Base-by-base conservation (phyloP, 2,113 vertebrate genomes). In the Corydoras maculifer region DNA sequence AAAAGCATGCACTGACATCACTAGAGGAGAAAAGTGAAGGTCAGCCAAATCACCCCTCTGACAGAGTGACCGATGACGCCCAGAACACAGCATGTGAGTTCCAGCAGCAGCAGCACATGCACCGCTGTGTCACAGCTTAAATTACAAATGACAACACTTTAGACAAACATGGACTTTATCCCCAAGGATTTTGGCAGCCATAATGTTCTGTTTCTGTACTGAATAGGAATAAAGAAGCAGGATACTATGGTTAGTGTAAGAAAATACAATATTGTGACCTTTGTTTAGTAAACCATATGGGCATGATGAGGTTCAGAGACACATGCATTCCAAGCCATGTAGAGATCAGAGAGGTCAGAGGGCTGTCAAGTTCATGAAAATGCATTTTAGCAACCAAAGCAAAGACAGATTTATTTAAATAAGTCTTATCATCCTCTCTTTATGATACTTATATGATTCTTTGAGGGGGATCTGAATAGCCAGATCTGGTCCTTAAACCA, bases 21-120 rank as follows among this genome's bases (percentile, higher is more conserved):
- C 81, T 77, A 66, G 87, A 87, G 75, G 35, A 85, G 91, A 71
- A 91, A 75, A 64, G 85, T 85, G 78, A 86, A 87, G 81, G 83
- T 84, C 5, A 83, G 84, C 3, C 86, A 1, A 53, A 43, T 18
- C 82, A 78, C 61, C 80, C 88, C 3, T 77, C 79, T 0, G 83
- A 89, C 66, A 88, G 85, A 70, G 82, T 89, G 11, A 66, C 74
- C 9, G 69, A 82, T 3, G 77, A 60, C 4, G 35, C 73, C 2
- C 69, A 77, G 0, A 7, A 68, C 51, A 53, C 72, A 0, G 57
- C 84, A 59, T 82, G 92, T 94, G 75, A 86, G 92, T 85, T 55
- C 31, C 13, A 43, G 8, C 30, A 67, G 8, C 30, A 67, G 32
- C 32, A 9, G 4, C 43, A 49, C 18, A 29, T 14, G 32, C 29